Evolutionary conservation across 37 sponge, comb jelly and placozoan genomes (phyloP), one percentile per base, ranked within the genome.

Genomic region (Halisarca cf. caerulea): DNA sequence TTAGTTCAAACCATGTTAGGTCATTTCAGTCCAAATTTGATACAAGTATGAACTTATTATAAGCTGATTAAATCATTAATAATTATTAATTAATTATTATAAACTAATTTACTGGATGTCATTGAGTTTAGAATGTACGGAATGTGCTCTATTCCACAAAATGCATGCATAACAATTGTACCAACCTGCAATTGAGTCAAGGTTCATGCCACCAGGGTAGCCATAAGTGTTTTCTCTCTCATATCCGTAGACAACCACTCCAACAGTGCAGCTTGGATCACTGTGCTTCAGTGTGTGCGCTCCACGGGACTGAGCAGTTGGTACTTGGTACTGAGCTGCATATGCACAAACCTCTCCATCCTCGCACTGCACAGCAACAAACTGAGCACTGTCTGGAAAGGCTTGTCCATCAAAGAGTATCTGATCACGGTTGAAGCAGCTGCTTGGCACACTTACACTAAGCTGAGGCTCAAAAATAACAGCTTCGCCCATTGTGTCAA

Each of bases 201-300:
- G 73, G 30, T 71, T 33, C 41, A 84, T 47, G 23, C 92, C 92
- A 72, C 85, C 92, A 60, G 88, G 75, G 61, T 83, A 91, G 5
- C 92, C 88, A 69, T 87, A 91, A 2, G 85, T 86, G 40, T 87
- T 68, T 18, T 32, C 60, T 17, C 20, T 62, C 45, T 87, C 61
- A 21, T 71, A 87, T 42, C 83, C 92, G 81, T 91, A 91, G 21
- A 85, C 73, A 34, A 79, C 54, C 1, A 87, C 72, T 39, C 88
- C 86, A 77, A 90, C 17, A 9, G 40, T 37, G 30, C 51, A 47
- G 6, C 11, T 11, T 47, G 51, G 11, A 11, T 14, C 11, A 11
- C 51, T 47, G 51, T 47, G 51, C 11, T 47, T 6, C 51, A 47
- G 9, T 14, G 40, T 71, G 73, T 23, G 38, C 8, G 38, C 40